Evolutionary conservation across 2,888 invertebrate genomes (phyloP), one percentile per base, ranked within the genome.

Genomic region (Himalopsyche japonica): DNA sequence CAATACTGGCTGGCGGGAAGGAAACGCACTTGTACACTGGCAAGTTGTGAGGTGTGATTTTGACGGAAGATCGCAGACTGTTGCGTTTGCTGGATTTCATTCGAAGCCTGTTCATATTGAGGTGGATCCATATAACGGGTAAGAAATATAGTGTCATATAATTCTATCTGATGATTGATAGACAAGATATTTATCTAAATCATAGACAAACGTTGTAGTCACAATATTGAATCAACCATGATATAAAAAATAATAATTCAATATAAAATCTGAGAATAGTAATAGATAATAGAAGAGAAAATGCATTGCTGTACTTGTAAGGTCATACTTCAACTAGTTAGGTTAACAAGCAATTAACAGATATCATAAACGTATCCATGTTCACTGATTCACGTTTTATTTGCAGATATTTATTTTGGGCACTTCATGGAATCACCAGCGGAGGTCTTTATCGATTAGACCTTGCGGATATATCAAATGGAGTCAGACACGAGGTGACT

Each of bases 101-200:
- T 93, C 93, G 6, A 93, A 94, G 87, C 96, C 98, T 0, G 93
- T 94, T 83, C 96, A 97, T 88, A 94, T 98, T 87, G 96, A 97
- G 91, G 96, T 98, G 0, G 98, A 98, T 92, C 97, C 98, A 47
- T 95, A 96, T 88, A 98, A 98, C 90, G 98, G 98, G 94, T 96
- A 90, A 91, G 92, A 89, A 70, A 70, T 15, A 5, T 70, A 12
- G n/a, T n/a, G n/a, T n/a, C n/a, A 0, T 70, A 32, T 8, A 70
- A 20, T 8, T 15, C n/a, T n/a, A n/a, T n/a, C n/a, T n/a, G n/a
- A n/a, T n/a, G n/a, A n/a, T n/a, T 43, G 43, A 43, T 3, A 43
- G 37, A 8, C 37, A 37, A 1, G 0, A 8, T 37, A 8, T 37
- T n/a, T n/a, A n/a, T n/a, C n/a, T n/a, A n/a, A n/a, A n/a, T n/a